Evolutionary conservation across 2,888 invertebrate species (phyloP), one percentile per base, ranked within the genome.

Genomic region (Melinopterus prodromus): DNA sequence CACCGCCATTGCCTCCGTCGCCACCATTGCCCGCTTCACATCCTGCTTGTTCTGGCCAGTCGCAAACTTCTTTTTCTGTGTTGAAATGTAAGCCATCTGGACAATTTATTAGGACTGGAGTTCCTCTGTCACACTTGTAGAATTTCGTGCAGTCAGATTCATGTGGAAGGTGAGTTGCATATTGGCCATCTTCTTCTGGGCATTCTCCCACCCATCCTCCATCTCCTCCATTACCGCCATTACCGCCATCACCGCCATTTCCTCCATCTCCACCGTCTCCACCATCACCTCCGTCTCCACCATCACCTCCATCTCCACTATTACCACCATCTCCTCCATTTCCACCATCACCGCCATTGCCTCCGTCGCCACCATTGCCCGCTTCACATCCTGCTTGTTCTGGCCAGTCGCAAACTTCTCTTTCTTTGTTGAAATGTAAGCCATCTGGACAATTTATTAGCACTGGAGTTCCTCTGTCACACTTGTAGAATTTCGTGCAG

Each of bases 401-500:
- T 6, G 78, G 78, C 72, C 75, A 72, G 26, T 78, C 78, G 16
- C 78, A 78, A 26, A 75, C 78, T 74, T 75, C 16, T 16, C 69
- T 16, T 15, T 16, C 6, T 69, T 74, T 26, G 74, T 81, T 82
- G 76, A 81, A 82, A 16, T 78, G 26, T 16, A 81, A 74, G 36
- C 81, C 80, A 69, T 15, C 76, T 71, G 78, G 80, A 53, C 81
- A 81, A 36, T 72, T 71, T 70, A 75, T 77, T 16, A 80, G n/a
- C 69, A 78, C 35, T 1, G 80, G 78, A 15, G 16, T 26, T 38
- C 78, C 81, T 2, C 16, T 9, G 1, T 78, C 71, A 6, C 78
- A 78, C 71, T 78, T 78, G 38, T 78, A 78, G 53, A 78, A 78
- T 38, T 71, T 78, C 1, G 38, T 16, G 26, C 78, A 78, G 15